Conservation (phyloP, 2,113 vertebrate genomes). For the Podarcis cretensis region DNA sequence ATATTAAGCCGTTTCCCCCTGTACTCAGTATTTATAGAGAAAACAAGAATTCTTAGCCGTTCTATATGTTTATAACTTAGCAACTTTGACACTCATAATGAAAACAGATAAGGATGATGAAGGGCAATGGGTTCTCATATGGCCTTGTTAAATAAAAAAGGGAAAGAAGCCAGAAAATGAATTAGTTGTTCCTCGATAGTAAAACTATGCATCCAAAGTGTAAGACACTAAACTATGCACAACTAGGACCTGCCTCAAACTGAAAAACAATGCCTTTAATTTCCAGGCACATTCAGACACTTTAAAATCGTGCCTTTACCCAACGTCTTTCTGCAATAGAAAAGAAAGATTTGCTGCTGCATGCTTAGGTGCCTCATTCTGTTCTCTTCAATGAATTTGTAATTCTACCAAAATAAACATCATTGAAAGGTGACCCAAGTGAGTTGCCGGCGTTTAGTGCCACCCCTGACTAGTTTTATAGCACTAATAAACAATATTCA, state of each 20-base stretch:
- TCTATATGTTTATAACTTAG: slow-evolving; percentile 52
- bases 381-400: slow-evolving; percentile 13
- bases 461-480: slow-evolving; percentile 29
- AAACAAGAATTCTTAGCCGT: slow-evolving; percentile 59
- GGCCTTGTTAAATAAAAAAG: not conserved
- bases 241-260: not conserved
- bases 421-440: not conserved
- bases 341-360: not conserved
- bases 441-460: not conserved
- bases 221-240: no score
- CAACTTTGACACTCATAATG: slow-evolving; percentile 37
- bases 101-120: slow-evolving; percentile 36
- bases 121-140: not conserved
- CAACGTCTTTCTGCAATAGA: not conserved
- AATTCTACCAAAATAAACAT: not conserved
- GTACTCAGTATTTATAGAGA: slow-evolving; percentile 40
- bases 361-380: not conserved
- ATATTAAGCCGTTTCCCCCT: slow-evolving; percentile 15
- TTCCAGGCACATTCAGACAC: not conserved
- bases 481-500: slow-evolving; percentile 4
- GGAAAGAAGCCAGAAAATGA: not conserved
- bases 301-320: not conserved
- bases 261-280: not conserved
- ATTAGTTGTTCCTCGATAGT: not conserved
- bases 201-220: not conserved